Base-by-base conservation (phyloP, 2,888 invertebrate species). In the Diaphora mendica region DNA sequence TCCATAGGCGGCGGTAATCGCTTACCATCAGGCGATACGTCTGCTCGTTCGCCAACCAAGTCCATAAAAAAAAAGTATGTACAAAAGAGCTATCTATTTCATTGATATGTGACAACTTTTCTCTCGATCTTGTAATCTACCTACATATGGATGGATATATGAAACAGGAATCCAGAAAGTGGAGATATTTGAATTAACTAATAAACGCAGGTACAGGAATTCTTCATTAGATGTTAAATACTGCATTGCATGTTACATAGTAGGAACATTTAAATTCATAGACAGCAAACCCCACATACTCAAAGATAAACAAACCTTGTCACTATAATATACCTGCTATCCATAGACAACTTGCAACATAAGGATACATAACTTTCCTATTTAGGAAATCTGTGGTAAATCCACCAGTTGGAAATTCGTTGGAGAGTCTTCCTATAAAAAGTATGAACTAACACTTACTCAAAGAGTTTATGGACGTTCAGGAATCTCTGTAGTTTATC, bases 401-500 rank as follows among this genome's bases (percentile, higher is more conserved):
- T 35, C 35, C 35, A 35, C 33, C 35, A 23, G 23, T 55, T 17
- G 7, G 5, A 33, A 9, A 17, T 23, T 20, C 33, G 2, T 35
- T 23, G 20, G 35, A 33, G 11, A 42, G 42, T 42, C 17, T 7
- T 33, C 44, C 11, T 30, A 23, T 48, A 42, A 68, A 13, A 26
- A 42, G 15, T 17, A 44, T 23, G 1, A 23, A 51, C 5, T 51
- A 23, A 33, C 33, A 83, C 96, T 96, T 93, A 98, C 98, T 97
- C 97, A 92, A 98, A 99, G 39, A 99, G 95, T 70, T 96, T 96
- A 78, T 97, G 96, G 9, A 98, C 96, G 77, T 97, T 95, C 26
- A 99, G 96, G 77, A 97, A 96, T 59, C 94, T 96, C 83, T 97
- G 97, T 7, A 98, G 97, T 90, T 98, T 98, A 77, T 98, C 96